phyloP scores from a whole-genome alignment of 2,113 vertebrate species.

The Lagenorhynchus albirostris region DNA sequence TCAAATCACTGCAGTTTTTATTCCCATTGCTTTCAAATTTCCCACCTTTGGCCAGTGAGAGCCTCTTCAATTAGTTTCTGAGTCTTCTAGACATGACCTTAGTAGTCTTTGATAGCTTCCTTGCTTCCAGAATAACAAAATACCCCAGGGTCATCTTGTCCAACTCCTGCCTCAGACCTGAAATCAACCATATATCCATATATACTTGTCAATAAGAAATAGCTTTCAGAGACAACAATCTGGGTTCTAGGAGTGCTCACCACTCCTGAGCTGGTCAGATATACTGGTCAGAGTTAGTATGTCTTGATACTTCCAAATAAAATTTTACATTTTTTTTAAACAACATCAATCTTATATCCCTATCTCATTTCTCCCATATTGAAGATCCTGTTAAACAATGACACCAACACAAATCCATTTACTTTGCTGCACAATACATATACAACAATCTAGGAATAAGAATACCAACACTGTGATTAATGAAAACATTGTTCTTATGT shows the following conservation, averaged over 20 bases:
- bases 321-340: background rate
- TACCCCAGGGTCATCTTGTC: background rate
- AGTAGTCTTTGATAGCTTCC: background rate
- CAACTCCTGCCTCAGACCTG: background rate
- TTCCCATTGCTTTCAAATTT: background rate
- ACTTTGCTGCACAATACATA: background rate
- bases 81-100: background rate
- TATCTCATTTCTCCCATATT: background rate
- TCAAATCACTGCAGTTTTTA: background rate
- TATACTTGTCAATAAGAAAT: background rate
- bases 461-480: background rate
- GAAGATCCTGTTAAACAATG: background rate
- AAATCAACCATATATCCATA: background rate
- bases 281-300: background rate
- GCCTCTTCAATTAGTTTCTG: background rate
- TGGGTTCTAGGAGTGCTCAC: background rate
- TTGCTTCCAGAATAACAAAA: background rate
- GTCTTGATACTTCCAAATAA: background rate
- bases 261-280: background rate
- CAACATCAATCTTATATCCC: background rate
- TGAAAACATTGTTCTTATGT: background rate
- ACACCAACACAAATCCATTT: constrained; percentile 1
- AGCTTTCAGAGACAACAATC: background rate
- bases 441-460: background rate
- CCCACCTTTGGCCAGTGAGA: background rate